These are phyloP conservation scores for Clanis bilineata DNA, from an alignment of 2,888 invertebrate genomes.

Conservation along the genomic window DNA sequence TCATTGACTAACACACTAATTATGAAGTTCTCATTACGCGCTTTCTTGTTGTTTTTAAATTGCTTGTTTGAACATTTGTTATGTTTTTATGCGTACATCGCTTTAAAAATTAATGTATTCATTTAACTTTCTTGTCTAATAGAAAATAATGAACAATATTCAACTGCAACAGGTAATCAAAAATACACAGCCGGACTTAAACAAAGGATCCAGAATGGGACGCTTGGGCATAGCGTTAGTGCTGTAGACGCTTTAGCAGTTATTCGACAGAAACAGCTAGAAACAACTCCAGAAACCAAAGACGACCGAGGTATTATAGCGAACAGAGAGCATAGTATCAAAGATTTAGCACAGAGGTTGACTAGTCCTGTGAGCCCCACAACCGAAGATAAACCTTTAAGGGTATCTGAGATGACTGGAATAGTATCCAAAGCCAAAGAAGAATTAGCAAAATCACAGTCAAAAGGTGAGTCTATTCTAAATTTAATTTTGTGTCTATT, in stretches of 20 bases:
- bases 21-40: neutral
- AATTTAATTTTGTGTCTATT: neutral
- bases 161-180: constrained; percentile 71
- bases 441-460: constrained; percentile 93
- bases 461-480: constrained; percentile 80
- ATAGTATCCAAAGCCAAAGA: constrained; percentile 97
- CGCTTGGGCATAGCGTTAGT: constrained; percentile 77
- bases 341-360: constrained; percentile 93
- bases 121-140: neutral
- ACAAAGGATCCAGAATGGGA: constrained; percentile 83
- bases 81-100: neutral
- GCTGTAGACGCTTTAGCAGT: constrained; percentile 64
- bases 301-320: constrained; percentile 85
- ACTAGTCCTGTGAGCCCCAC: constrained; percentile 84
- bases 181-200: constrained; percentile 81
- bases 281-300: constrained; percentile 81
- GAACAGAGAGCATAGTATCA: constrained; percentile 92
- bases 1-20: constrained; percentile 33
- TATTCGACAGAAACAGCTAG: constrained; percentile 80
- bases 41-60: constrained; percentile 7
- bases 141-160: neutral
- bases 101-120: constrained; percentile 4
- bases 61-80: constrained; percentile 8
- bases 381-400: constrained; percentile 83
- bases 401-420: constrained; percentile 93